Evolutionary conservation across 2,113 vertebrate species (phyloP), one percentile per base, ranked within the genome.

Genomic region (Gallinago jamesoni): DNA sequence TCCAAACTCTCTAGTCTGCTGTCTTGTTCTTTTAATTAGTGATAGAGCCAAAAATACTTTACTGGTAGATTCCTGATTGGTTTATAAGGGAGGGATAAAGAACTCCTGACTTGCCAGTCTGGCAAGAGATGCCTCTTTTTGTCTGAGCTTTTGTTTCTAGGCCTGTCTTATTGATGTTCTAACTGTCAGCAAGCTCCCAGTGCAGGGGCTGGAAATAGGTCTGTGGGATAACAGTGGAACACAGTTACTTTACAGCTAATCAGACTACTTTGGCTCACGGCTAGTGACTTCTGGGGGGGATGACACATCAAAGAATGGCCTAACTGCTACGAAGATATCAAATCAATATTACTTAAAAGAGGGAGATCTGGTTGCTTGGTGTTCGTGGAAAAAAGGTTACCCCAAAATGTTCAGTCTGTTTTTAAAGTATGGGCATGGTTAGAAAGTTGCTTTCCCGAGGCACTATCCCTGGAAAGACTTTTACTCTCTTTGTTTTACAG

Each of bases 401-500:
- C 43, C 33, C 9, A 24, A 81, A 92, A 60, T 12, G 6, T 37
- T 82, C 35, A 9, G 23, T 57, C 68, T 86, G 31, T 48, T 89
- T 91, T 39, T 72, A 41, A 82, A 37, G 8, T 31, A 9, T 25
- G 11, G 27, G 5, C 6, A 4, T 55, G 14, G 31, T 89, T 76
- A 37, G 69, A 50, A 86, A 80, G 7, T 72, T 69, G 17, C 53
- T 91, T 89, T 78, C 9, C 39, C 10, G 3, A 25, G 35, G 47
- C 9, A 19, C 18, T 60, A 10, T 63, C 14, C 39, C 45, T 88
- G 43, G 59, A 87, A 89, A 63, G 50, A 85, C 45, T 79, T 53
- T 79, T 50, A 35, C 27, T 93, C 7, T 52, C 48, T 89, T 48
- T 93, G 4, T 85, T 64, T 96, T 73, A 72, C 87, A 98, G 98